Conservation (phyloP, 1,140 invertebrate genomes). For the Myzus persicae region DNA sequence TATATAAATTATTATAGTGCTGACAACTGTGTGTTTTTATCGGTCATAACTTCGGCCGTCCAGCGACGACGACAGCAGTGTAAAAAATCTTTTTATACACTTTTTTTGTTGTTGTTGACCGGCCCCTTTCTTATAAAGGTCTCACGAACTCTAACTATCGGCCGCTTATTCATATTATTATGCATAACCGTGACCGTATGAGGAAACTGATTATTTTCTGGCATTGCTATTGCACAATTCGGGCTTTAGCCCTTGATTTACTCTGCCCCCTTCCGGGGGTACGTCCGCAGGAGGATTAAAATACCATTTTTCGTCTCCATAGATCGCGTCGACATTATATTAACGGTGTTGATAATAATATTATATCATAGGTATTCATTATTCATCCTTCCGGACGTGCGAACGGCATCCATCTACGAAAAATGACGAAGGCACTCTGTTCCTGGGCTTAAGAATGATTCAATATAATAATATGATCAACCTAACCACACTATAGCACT, state of each 20-base stretch:
- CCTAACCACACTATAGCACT: background rate
- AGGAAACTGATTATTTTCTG: background rate
- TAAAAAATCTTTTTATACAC: background rate
- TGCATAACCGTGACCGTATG: background rate
- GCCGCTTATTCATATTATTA: background rate
- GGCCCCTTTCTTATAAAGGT: background rate
- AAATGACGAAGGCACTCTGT: background rate
- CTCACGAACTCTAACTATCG: background rate
- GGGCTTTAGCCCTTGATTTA: background rate
- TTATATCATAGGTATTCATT: no score
- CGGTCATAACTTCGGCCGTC: background rate
- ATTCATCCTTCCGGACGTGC: background rate
- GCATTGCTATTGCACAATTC: background rate
- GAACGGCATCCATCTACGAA: background rate
- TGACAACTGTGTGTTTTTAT: background rate
- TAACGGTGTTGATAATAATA: background rate
- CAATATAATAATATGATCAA: background rate
- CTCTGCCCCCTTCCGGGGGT: background rate
- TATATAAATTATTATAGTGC: background rate
- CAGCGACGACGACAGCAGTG: background rate
- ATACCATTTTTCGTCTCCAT: background rate
- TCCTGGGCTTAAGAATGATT: background rate
- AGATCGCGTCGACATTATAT: background rate
- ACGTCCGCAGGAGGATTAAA: background rate
- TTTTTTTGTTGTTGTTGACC: background rate